These are phyloP conservation scores for Anhinga rufa DNA, from an alignment of 2,113 vertebrate genomes.

Conservation along the genomic window DNA sequence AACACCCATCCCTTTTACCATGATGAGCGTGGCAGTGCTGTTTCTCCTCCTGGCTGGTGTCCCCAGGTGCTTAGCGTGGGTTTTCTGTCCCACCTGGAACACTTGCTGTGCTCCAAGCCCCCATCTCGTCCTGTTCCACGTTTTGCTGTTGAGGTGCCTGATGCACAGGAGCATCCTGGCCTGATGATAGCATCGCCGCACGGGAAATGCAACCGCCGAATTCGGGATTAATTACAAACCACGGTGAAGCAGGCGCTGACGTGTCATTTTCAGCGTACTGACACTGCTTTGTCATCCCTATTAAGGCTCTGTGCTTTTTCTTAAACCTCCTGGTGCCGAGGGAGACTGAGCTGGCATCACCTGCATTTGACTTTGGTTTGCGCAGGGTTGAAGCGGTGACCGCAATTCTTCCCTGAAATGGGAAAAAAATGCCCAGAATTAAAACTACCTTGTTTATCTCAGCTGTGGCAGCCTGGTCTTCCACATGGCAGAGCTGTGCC, in stretches of 20 bases:
- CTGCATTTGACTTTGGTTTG: background rate
- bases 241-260: rapidly evolving
- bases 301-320: background rate
- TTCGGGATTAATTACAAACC: background rate
- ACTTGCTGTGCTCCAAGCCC: background rate
- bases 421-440: background rate
- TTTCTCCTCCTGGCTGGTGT: background rate
- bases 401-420: background rate
- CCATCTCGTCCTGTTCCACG: background rate
- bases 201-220: background rate
- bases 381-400: background rate
- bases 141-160: background rate
- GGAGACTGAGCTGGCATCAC: background rate
- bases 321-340: background rate
- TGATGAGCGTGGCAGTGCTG: background rate
- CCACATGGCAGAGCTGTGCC: rapidly evolving
- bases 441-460: background rate
- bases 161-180: background rate
- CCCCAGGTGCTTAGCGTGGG: background rate
- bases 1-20: rapidly evolving
- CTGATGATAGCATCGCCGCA: rapidly evolving
- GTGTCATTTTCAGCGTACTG: background rate
- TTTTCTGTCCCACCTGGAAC: background rate
- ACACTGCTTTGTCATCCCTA: background rate
- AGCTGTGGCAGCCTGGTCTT: background rate